Conservation (phyloP, 53 echinoderm and acorn worm species). For the Paelopatides confundens region DNA sequence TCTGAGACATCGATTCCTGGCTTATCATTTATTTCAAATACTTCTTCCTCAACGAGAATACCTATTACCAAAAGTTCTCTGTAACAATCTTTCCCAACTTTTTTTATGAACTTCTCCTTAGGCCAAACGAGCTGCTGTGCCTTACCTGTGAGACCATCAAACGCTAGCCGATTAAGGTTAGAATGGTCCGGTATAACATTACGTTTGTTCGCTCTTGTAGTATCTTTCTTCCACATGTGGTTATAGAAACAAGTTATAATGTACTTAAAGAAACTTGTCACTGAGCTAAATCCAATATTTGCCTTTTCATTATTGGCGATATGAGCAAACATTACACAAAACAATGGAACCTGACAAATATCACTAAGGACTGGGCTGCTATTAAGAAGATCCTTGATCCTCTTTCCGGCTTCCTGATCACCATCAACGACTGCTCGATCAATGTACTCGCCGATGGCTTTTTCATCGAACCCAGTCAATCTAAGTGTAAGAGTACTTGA, state of each 20-base stretch:
- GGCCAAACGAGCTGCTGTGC: neutral
- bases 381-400: neutral
- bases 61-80: neutral
- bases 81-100: neutral
- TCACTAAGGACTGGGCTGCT: neutral
- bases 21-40: neutral
- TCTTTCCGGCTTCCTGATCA: neutral
- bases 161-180: neutral
- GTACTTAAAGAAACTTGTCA: conserved; percentile 14
- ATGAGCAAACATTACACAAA: conserved; percentile 21
- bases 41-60: neutral
- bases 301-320: neutral
- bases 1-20: neutral
- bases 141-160: neutral
- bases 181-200: neutral
- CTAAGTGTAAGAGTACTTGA: neutral
- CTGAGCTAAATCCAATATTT: neutral
- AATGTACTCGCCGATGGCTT: neutral
- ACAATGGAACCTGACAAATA: neutral
- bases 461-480: neutral
- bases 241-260: neutral
- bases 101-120: neutral
- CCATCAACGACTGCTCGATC: neutral
- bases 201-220: too few relatives aligned
- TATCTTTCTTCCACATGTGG: conserved; percentile 1